phyloP scores from a whole-genome alignment of 2,888 invertebrate species.

The Aphrophora alni region DNA sequence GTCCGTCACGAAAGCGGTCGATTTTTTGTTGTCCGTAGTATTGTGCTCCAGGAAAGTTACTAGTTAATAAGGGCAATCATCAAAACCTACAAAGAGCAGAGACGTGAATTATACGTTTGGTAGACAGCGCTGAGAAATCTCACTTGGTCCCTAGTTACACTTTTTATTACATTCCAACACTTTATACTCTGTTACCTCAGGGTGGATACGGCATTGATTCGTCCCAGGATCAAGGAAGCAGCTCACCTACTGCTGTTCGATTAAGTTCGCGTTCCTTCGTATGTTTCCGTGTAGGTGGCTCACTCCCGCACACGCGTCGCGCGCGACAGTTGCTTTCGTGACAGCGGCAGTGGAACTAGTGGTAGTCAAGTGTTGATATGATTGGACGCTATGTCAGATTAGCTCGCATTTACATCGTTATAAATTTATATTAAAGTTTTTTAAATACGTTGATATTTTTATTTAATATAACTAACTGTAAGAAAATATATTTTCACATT shows the following conservation, averaged over 20 bases:
- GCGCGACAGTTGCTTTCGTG: background rate
- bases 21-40: background rate
- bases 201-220: background rate
- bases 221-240: background rate
- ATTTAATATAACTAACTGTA: too few species aligned
- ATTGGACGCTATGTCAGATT: too few species aligned
- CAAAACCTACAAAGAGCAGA: background rate
- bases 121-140: background rate
- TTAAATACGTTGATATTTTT: too few species aligned
- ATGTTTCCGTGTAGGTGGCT: background rate
- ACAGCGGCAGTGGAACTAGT: background rate
- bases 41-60: background rate
- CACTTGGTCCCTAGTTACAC: background rate
- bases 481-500: too few species aligned
- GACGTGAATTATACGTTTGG: slow-evolving; percentile 2
- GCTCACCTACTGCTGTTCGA: background rate
- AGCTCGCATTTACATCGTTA: too few species aligned
- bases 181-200: background rate
- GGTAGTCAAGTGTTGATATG: too few species aligned
- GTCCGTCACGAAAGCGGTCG: background rate
- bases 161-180: background rate
- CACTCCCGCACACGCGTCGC: background rate
- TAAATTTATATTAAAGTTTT: too few species aligned
- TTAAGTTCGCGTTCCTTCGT: background rate
- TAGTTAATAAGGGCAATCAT: background rate